Evolutionary conservation across 1,140 invertebrate species (phyloP), one percentile per base, ranked within the genome.

Genomic region (Drosophila watanabei): DNA sequence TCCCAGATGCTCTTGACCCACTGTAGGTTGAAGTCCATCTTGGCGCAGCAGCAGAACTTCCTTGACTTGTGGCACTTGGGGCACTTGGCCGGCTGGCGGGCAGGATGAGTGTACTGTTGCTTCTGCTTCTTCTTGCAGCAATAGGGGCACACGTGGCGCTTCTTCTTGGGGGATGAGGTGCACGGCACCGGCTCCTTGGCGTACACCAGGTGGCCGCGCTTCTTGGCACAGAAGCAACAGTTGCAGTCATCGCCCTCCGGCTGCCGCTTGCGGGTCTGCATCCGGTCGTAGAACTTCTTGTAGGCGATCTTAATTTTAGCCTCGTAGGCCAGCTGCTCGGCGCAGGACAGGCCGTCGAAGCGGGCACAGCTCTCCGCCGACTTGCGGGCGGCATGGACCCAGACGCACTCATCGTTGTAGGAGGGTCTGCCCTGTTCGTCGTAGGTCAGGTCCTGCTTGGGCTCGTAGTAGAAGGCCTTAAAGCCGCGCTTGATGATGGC

Each of bases 191-290:
- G 84, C 33, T 85, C 82, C 72, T 92, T 92, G 60, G 84, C 88
- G 45, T 92, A 92, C n/a, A 92, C 79, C 9, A 92, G 30, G 46
- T 92, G 91, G 2, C 91, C 91, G 0, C 91, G 85, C 46, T 91
- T 92, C 79, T 92, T 92, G 52, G 91, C 86, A 30, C 91, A 92
- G 77, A 92, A 92, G 13, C 91, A 92, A 45, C 91, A 92, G 54
- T 92, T 92, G 37, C 91, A 92, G 28, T 92, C 88, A 11, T 92
- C 91, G n/a, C 91, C 85, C 20, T 80, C 82, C 1, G 91, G 91
- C 49, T 90, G 85, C 0, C 75, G 70, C 43, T 90, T 87, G 9
- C 91, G 82, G 1, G 85, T 83, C 70, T 87, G 82, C 91, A 92
- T 92, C 5, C 91, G 91, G 46, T 92, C 91, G 24, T 90, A 92